Evolutionary conservation across 1,140 invertebrate genomes (phyloP), one percentile per base, ranked within the genome.

Genomic region (Teleogryllus occipitalis): DNA sequence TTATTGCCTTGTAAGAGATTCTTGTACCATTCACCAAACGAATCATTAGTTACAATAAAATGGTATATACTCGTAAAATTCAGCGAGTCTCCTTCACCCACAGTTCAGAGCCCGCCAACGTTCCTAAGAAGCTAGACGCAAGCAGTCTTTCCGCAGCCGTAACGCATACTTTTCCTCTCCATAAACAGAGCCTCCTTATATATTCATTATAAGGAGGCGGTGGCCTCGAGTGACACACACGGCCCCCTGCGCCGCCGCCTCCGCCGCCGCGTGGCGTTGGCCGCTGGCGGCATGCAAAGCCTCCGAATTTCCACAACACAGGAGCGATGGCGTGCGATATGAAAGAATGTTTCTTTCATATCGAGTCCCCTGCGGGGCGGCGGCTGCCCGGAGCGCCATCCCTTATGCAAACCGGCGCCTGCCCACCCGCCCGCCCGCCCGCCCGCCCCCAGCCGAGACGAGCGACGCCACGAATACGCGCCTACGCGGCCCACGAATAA

Each of bases 331-430:
- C 10, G 18, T 14, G 54, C 54, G 54, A 65, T 65, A 65, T 65
- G 54, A 65, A 65, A 65, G 54, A 65, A 65, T 65, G 54, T 65
- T 65, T 65, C 54, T 65, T 65, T 65, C 54, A 65, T 65, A 65
- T 65, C 54, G 54, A 18, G 18, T 39, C 27, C 54, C 10, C 54
- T 65, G 54, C 54, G 27, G 27, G 27, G 27, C 27, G 27, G 27
- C 5, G 54, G 54, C 10, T 65, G 54, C 10, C 10, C 10, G 54
- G 54, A 18, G 10, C 54, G 18, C 54, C 54, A 65, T 65, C 54
- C 54, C 54, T 65, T 65, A 65, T 65, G 54, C 54, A 65, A 65
- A 65, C 10, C 10, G 54, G 54, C 54, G 27, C 27, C 27, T 39
- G 27, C 27, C 27, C 27, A 39, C 27, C 27, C 27, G 27, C 27